These are phyloP conservation scores for Speoplatyrhinus poulsoni DNA, from an alignment of 2,113 vertebrate species.

Conservation along the genomic window DNA sequence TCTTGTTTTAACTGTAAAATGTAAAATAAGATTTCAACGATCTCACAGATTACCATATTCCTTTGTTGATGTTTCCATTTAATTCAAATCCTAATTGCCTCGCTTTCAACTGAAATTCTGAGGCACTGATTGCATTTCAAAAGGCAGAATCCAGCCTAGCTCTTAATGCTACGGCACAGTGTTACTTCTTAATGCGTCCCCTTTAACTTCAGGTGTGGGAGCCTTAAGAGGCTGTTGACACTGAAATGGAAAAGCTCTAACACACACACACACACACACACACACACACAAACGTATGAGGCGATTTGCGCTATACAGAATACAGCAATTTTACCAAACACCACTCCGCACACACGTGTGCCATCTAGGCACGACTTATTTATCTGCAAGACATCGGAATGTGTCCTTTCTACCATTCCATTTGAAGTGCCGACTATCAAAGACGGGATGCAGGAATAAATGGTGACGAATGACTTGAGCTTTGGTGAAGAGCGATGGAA, in stretches of 20 bases:
- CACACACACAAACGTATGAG: slow-evolving; percentile 24
- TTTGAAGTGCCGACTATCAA: slow-evolving; percentile 77
- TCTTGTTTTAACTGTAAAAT: slow-evolving; percentile 65
- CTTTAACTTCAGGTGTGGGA: slow-evolving; percentile 69
- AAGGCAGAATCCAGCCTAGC: slow-evolving; percentile 66
- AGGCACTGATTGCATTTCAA: slow-evolving; percentile 76
- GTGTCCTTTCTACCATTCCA: slow-evolving; percentile 70
- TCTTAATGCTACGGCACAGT: slow-evolving; percentile 60
- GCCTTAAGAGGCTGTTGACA: slow-evolving; percentile 74
- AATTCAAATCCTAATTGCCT: slow-evolving; percentile 69
- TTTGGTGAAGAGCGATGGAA: slow-evolving; percentile 55
- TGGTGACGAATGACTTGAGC: slow-evolving; percentile 68
- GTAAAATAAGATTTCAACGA: slow-evolving; percentile 64
- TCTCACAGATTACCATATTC: slow-evolving; percentile 60
- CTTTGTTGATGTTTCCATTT: slow-evolving; percentile 61
- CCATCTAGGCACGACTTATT: slow-evolving; percentile 65
- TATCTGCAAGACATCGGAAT: slow-evolving; percentile 64
- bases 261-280: slow-evolving; percentile 24
- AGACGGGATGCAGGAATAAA: slow-evolving; percentile 73
- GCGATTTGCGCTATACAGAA: slow-evolving; percentile 65
- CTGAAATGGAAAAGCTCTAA: slow-evolving; percentile 57
- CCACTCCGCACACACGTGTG: slow-evolving; percentile 66
- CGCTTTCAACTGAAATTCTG: slow-evolving; percentile 68
- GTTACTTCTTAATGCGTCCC: slow-evolving; percentile 63
- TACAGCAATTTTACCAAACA: slow-evolving; percentile 63